A percentile compares a stretch with the other conserved stretches of the same genome.
Conservation (phyloP, 1,140 invertebrate species). For the Yoshiicerus persimilis region DNA sequence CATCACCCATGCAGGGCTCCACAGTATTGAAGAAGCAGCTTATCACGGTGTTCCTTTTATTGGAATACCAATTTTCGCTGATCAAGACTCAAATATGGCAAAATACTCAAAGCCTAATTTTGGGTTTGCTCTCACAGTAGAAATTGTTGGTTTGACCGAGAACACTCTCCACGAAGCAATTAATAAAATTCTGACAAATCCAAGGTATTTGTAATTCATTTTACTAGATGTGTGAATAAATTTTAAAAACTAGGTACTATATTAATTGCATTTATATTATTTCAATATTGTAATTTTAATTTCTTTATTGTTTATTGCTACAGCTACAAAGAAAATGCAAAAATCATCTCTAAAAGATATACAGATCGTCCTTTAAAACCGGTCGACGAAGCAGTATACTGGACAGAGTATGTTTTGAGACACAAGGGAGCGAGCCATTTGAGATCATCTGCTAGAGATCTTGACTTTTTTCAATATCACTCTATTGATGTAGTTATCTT, state of each 20-base stretch:
- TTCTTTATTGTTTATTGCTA: conserved; percentile 64
- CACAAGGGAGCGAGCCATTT: conserved; percentile 62
- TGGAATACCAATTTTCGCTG: conserved; percentile 57
- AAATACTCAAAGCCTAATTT: conserved; percentile 15
- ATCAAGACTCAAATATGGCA: conserved; percentile 56
- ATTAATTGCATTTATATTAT: background rate
- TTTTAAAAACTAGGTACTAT: background rate
- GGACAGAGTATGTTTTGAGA: conserved; percentile 68
- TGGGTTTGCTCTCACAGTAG: conserved; percentile 46
- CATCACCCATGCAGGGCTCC: conserved; percentile 26
- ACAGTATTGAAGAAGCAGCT: conserved; percentile 8
- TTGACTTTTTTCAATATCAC: conserved; percentile 59
- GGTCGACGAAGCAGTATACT: conserved; percentile 51
- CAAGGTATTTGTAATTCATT: conserved; percentile 32
- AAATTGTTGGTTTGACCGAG: conserved; percentile 50
- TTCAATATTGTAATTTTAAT: background rate
- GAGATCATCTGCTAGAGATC: conserved; percentile 54
- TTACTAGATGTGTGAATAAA: conserved; percentile 41
- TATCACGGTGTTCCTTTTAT: conserved; percentile 48
- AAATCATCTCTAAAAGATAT: conserved; percentile 62
- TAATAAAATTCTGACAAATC: conserved; percentile 30
- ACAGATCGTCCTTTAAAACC: conserved; percentile 50
- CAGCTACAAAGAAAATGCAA: conserved; percentile 57
- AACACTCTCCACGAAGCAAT: conserved; percentile 51
- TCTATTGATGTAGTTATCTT: conserved; percentile 48